Base-by-base conservation (phyloP, 1,140 invertebrate species). In the Euwallacea fornicatus region DNA sequence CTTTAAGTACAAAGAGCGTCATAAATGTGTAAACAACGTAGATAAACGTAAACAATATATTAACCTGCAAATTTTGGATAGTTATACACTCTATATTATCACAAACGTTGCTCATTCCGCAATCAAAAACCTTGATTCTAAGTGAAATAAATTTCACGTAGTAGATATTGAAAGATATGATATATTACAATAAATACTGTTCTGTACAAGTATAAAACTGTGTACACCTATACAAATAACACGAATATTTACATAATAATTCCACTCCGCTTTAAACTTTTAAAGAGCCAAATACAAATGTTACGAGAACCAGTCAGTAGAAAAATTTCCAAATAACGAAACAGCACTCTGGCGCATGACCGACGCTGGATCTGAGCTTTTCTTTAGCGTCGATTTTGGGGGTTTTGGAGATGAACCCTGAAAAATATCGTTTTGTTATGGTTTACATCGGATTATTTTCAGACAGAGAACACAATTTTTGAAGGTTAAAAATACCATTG, bases 311-410 rank as follows among this genome's bases (percentile, higher is more conserved):
- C 91, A 92, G 78, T 92, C 91, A 11, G 88, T 89, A 4, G 90
- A 89, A 87, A 93, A 90, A 2, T 88, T 89, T 42, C 89, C 90
- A 77, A 92, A 92, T 81, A 93, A 88, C 0, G 90, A 89, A 0
- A 90, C 88, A 6, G 90, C 90, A 46, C 89, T 86, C 43, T 88
- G 90, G 70, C 88, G 85, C 10, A 89, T 86, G 0, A 82, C 82
- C 54, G 71, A 78, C 50, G 73, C 47, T 6, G 77, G 55, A 43
- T 78, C 75, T 54, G 74, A 61, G 7, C 64, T 41, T 73, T 77
- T 79, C 61, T 75, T 78, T 4, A 33, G 21, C 33, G 65, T n/a
- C 53, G 65, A 69, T 73, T 78, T 67, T 15, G 46, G 13, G 8
- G 43, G 59, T 55, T 73, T 73, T 21, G 16, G 59, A 16, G 43